Evolutionary conservation across 2,797 vertebrate genomes (phyloP).

Genomic region (Oceanodroma leucorhoa): DNA sequence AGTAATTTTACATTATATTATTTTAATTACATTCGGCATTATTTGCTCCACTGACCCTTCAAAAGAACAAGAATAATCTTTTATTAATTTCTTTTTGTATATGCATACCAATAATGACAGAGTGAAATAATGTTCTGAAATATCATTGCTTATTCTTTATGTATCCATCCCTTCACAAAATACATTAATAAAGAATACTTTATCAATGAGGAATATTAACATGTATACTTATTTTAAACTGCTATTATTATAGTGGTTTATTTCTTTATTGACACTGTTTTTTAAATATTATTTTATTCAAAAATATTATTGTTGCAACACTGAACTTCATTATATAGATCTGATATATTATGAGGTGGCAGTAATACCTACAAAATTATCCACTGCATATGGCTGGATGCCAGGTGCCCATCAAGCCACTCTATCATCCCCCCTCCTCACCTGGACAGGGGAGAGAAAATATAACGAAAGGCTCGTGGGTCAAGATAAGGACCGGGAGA

Average conservation of each 20-base stretch:
- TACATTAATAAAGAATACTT: neutral
- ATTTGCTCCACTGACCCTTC: neutral
- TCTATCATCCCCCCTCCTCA: neutral
- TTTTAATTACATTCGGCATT: neutral
- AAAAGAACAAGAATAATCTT: neutral
- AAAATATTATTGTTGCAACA: neutral
- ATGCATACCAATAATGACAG: neutral
- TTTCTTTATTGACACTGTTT: neutral
- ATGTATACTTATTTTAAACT: neutral
- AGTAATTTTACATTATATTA: neutral
- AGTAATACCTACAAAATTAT: neutral
- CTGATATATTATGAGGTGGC: neutral
- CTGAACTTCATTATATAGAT: slow-evolving; percentile 17
- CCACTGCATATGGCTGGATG: neutral
- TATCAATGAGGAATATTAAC: neutral
- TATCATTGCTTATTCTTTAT: neutral
- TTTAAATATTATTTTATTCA: slow-evolving; percentile 1
- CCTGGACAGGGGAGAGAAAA: neutral
- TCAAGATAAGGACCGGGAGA: neutral
- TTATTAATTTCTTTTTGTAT: neutral
- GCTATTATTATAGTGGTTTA: neutral
- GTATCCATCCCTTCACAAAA: neutral
- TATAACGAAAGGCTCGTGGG: fast-evolving
- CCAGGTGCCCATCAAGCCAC: neutral
- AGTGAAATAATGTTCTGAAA: neutral